Evolutionary conservation across 2,797 vertebrate species (phyloP).

Genomic region (Pangasius krempfi): DNA sequence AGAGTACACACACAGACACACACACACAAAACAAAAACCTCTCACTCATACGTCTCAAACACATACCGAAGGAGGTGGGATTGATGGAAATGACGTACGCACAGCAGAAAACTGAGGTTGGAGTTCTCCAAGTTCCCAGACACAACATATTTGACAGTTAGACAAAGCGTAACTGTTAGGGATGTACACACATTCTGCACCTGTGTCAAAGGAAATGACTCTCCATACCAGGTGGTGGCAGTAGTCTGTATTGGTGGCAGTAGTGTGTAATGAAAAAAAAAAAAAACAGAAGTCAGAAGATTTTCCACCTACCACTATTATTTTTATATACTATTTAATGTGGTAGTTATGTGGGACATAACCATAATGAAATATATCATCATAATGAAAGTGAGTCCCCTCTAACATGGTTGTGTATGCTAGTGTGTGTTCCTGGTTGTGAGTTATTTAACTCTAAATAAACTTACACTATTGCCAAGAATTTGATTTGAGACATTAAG

Average conservation of each 20-base stretch:
- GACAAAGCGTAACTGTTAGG: not conserved
- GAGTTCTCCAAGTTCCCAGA: not conserved
- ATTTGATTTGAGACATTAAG: not conserved
- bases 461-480: not conserved
- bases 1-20: slow-evolving; percentile 36
- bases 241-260: slow-evolving; percentile 2
- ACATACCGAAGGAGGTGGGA: not conserved
- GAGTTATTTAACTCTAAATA: not conserved
- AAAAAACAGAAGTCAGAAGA: not conserved
- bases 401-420: not conserved
- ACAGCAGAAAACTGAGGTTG: not conserved
- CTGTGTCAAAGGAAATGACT: not conserved
- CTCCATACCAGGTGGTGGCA: slow-evolving; percentile 12
- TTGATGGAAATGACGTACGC: slow-evolving; percentile 1
- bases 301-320: not conserved
- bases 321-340: not conserved
- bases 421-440: not conserved
- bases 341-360: not conserved
- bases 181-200: not conserved
- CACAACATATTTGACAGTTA: not conserved
- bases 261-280: not conserved
- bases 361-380: not conserved
- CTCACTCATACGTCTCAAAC: not conserved
- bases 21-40: slow-evolving; percentile 24
- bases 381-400: not conserved